phyloP scores from a whole-genome alignment of 2,797 vertebrate genomes.

The Pangasius larnaudii region DNA sequence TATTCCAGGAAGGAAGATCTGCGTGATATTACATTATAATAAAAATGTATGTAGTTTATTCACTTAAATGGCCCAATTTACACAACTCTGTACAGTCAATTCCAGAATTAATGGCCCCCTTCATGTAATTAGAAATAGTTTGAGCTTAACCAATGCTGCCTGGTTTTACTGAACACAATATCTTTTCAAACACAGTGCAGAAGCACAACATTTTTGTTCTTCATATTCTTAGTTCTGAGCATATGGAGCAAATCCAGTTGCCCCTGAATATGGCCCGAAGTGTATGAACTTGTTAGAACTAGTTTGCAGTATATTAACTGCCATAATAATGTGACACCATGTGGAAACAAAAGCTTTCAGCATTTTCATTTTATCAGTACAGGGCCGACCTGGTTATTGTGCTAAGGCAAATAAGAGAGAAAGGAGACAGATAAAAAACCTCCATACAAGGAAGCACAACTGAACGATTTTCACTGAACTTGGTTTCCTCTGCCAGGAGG shows the following conservation, averaged over 20 bases:
- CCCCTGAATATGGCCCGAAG: background rate
- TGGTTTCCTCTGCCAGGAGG: background rate
- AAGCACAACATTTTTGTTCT: background rate
- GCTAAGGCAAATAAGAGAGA: background rate
- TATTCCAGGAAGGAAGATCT: background rate
- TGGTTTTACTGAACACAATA: too few species aligned
- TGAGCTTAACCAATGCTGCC: too few species aligned
- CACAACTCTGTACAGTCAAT: background rate
- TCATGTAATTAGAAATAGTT: too few species aligned
- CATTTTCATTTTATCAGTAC: background rate
- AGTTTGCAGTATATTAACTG: background rate
- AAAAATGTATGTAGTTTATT: background rate
- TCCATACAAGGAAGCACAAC: background rate
- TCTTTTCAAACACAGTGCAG: too few species aligned
- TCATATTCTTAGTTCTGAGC: background rate
- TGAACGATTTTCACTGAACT: background rate
- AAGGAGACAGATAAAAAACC: background rate
- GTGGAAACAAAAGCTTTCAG: background rate
- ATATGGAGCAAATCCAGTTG: too few species aligned
- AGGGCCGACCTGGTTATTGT: background rate
- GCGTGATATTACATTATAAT: background rate
- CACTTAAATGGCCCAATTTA: background rate
- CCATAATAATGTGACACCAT: background rate
- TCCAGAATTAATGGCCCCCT: background rate
- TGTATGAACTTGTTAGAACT: background rate